Evolutionary conservation across 2,888 invertebrate genomes (phyloP).

Genomic region (Xiphydria camelus): DNA sequence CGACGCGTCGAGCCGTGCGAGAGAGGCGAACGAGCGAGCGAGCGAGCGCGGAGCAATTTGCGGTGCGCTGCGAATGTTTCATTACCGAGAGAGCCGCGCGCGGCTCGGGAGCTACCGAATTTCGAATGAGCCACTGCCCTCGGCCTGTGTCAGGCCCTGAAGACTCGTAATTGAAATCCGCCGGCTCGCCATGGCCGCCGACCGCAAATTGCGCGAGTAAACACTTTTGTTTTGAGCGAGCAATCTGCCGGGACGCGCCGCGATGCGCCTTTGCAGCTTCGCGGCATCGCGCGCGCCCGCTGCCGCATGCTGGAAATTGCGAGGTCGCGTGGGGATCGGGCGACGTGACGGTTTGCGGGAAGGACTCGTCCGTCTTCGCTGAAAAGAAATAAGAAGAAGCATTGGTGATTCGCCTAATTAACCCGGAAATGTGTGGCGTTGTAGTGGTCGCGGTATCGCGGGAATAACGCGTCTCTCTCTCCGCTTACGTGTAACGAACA

Average conservation of each 20-base stretch:
- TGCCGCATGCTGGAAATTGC: too few species aligned
- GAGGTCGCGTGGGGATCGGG: too few species aligned
- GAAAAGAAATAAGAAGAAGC: too few species aligned
- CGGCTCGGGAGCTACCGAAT: constrained; percentile 56
- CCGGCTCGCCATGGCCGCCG: constrained; percentile 44
- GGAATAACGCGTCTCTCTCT: too few species aligned
- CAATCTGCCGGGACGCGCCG: constrained; percentile 38
- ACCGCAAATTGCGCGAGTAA: constrained; percentile 54
- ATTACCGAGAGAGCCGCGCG: constrained; percentile 50
- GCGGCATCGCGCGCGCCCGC: neutral
- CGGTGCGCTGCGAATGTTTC: constrained; percentile 57
- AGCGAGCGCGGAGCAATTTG: constrained; percentile 49
- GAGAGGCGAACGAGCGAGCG: neutral
- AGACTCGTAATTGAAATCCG: constrained; percentile 56
- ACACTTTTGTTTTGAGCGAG: constrained; percentile 52
- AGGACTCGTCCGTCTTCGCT: too few species aligned
- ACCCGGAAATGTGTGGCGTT: too few species aligned
- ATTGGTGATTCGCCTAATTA: too few species aligned
- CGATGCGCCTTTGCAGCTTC: neutral
- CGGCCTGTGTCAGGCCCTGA: constrained; percentile 38
- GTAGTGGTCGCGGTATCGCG: too few species aligned
- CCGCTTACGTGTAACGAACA: too few species aligned
- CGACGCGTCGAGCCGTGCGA: neutral
- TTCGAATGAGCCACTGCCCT: constrained; percentile 52
- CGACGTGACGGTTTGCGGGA: too few species aligned